Evolutionary conservation across 2,888 invertebrate genomes (phyloP).

Genomic region (Axea sp.): DNA sequence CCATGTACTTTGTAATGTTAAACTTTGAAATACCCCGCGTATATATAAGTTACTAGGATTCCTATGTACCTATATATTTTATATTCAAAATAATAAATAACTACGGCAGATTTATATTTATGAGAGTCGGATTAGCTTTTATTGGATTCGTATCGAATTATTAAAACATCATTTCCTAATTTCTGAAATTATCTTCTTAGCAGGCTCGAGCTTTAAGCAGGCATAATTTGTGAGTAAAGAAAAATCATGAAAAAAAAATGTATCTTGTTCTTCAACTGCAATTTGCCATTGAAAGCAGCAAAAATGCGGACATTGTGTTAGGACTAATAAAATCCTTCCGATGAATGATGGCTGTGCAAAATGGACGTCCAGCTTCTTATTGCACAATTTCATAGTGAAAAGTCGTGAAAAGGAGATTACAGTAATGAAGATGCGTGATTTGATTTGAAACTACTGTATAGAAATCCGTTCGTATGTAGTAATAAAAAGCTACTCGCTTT

Average conservation of each 20-base stretch:
- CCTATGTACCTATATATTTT: no score
- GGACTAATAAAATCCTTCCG: conserved; percentile 34
- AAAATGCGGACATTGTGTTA: conserved; percentile 14
- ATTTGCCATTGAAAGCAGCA: conserved; percentile 2
- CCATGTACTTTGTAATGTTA: conserved; percentile 12
- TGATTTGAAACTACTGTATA: conserved; percentile 35
- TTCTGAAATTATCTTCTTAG: no score
- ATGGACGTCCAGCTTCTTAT: conserved; percentile 32
- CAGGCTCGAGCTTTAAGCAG: no score
- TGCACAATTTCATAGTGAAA: conserved; percentile 41
- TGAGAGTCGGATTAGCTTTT: no score
- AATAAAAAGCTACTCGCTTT: conserved; percentile 47
- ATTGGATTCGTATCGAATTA: no score
- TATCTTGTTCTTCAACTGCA: no score
- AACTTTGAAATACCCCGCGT: conserved; percentile 8
- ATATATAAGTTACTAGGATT: conserved; percentile 3
- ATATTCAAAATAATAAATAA: no score
- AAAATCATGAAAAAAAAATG: no score
- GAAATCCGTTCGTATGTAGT: conserved; percentile 29
- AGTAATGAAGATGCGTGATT: conserved; percentile 55
- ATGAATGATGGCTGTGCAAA: conserved; percentile 20
- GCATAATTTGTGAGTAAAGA: no score
- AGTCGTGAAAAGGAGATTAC: conserved; percentile 46
- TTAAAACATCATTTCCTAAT: no score
- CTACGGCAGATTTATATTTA: no score